A percentile compares a stretch with the other conserved stretches of the same genome.
Evolutionary conservation across 2,797 vertebrate genomes (phyloP).

Genomic region (Coccyzus lansbergi): DNA sequence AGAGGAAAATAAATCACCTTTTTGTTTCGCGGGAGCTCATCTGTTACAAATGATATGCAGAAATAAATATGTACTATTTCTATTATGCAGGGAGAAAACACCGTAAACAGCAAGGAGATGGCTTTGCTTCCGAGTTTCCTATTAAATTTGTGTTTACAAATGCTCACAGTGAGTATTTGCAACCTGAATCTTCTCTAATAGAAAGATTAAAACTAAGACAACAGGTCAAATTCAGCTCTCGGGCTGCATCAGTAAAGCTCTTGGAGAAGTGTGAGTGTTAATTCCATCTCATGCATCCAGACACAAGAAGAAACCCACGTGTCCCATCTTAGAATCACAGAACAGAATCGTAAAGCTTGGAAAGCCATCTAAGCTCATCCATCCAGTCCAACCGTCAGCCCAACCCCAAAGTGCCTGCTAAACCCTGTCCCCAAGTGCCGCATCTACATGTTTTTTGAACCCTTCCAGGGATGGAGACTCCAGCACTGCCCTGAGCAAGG

Average conservation of each 20-base stretch:
- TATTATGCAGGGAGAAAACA: neutral
- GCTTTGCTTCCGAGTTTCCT: neutral
- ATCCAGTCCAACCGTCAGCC: no score
- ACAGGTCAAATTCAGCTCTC: neutral
- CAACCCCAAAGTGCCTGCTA: no score
- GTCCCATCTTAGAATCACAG: no score
- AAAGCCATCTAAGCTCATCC: no score
- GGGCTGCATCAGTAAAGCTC: neutral
- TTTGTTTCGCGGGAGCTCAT: neutral
- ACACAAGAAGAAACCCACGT: neutral
- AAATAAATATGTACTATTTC: neutral
- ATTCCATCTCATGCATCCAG: neutral
- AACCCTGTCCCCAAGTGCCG: no score
- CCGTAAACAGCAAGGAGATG: neutral
- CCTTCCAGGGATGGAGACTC: no score
- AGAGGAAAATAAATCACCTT: neutral
- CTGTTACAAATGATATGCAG: neutral
- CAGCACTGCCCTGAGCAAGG: no score
- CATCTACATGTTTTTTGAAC: no score
- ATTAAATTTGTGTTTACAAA: neutral
- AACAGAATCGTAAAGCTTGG: no score
- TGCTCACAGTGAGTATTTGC: fast-evolving
- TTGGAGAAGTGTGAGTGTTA: neutral
- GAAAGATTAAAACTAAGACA: neutral
- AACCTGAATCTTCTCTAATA: neutral